Conservation (phyloP, 2,888 invertebrate species). For the Torymus tubicola region DNA sequence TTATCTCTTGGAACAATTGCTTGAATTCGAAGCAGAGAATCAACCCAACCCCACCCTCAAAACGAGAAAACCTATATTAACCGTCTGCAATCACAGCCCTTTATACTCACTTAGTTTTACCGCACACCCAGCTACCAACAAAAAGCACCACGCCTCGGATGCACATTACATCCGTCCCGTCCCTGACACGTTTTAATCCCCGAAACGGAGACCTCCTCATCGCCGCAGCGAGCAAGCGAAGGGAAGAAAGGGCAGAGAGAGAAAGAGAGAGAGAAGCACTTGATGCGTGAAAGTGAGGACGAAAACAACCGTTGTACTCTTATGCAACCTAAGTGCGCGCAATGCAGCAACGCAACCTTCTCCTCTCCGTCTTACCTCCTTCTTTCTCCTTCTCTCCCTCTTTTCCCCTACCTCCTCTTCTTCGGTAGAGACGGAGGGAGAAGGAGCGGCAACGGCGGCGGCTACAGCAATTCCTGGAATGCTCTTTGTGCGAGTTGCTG, state of each 20-base stretch:
- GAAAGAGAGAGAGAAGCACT: conserved; percentile 10
- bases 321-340: conserved; percentile 66
- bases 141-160: no score
- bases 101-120: no score
- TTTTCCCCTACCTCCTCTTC: conserved; percentile 5
- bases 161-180: no score
- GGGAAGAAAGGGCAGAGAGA: conserved; percentile 10
- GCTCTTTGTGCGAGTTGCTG: conserved; percentile 69
- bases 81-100: no score
- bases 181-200: no score
- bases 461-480: conserved; percentile 69
- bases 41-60: no score
- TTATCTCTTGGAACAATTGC: no score
- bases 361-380: conserved; percentile 29
- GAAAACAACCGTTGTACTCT: conserved; percentile 72
- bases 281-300: conserved; percentile 58
- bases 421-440: conserved; percentile 29
- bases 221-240: neutral
- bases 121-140: no score
- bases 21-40: no score
- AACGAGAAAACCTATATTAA: no score
- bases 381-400: conserved; percentile 34
- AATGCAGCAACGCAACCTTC: conserved; percentile 11
- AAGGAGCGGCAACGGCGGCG: neutral
- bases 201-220: no score